These are phyloP conservation scores for Timema podura DNA, from an alignment of 2,888 invertebrate species.

Conservation along the genomic window DNA sequence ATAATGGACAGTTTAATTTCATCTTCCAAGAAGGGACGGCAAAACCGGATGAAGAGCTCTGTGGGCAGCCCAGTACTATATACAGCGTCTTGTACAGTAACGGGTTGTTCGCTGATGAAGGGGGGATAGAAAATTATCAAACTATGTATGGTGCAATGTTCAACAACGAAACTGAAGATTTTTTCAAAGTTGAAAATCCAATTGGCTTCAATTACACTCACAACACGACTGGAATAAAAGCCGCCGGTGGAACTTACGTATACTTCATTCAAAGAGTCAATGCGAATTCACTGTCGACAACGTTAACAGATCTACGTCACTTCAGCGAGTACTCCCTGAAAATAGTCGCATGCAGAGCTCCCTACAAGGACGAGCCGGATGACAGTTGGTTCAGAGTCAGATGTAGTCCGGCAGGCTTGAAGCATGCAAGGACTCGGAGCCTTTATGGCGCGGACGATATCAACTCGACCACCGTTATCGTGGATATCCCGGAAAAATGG, in stretches of 20 bases:
- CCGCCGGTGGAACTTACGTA: neutral
- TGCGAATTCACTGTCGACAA: conserved; percentile 24
- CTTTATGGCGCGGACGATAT: conserved; percentile 46
- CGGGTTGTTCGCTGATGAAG: conserved; percentile 17
- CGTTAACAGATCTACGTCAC: conserved; percentile 49
- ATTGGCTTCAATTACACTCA: too few species aligned
- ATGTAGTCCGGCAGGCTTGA: conserved; percentile 49
- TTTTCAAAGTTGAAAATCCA: neutral
- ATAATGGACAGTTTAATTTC: conserved; percentile 14
- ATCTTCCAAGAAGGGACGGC: conserved; percentile 16
- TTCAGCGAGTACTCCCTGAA: conserved; percentile 57
- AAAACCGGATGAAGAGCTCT: conserved; percentile 14
- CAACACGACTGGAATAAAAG: neutral
- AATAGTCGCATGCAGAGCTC: conserved; percentile 55
- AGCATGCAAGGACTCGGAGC: conserved; percentile 49
- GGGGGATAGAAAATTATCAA: conserved; percentile 13
- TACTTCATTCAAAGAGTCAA: conserved; percentile 12
- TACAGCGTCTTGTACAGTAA: conserved; percentile 18
- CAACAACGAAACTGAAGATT: conserved; percentile 6
- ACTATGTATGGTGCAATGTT: conserved; percentile 3
- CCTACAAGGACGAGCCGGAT: conserved; percentile 36
- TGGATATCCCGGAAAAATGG: neutral
- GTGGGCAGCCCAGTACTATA: conserved; percentile 17
- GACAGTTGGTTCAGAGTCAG: conserved; percentile 34
- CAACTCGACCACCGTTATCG: neutral